These are phyloP conservation scores for Paralinhomoeus sp. DNA, from an alignment of 2,888 invertebrate genomes.

Conservation along the genomic window DNA sequence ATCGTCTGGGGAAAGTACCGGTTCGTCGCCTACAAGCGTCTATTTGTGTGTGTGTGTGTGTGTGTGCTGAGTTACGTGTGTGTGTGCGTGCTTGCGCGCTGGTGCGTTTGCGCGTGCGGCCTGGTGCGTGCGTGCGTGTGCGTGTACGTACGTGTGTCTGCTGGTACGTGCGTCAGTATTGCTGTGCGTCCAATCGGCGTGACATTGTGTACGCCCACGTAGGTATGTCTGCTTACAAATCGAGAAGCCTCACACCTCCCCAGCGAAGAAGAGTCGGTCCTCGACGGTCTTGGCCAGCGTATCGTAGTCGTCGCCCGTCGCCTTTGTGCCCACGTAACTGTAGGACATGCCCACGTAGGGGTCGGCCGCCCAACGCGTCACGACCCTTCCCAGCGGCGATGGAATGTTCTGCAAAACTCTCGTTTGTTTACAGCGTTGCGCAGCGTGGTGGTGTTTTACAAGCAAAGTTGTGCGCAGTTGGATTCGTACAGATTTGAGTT, in stretches of 20 bases:
- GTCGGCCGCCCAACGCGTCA: conserved; percentile 30
- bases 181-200: too few species aligned
- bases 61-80: not conserved
- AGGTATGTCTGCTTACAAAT: too few species aligned
- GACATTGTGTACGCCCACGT: too few species aligned
- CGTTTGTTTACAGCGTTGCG: too few species aligned
- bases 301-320: conserved; percentile 18
- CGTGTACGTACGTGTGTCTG: too few species aligned
- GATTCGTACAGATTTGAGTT: too few species aligned
- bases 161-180: too few species aligned
- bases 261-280: conserved; percentile 30
- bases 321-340: conserved; percentile 29
- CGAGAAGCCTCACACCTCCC: conserved; percentile 30
- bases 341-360: conserved; percentile 28
- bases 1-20: conserved; percentile 31
- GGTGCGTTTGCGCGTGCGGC: too few species aligned
- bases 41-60: not conserved
- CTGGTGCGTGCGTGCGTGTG: too few species aligned
- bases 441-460: too few species aligned
- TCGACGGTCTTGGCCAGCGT: conserved; percentile 26
- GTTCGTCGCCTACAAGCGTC: conserved; percentile 27
- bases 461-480: too few species aligned
- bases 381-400: conserved; percentile 25
- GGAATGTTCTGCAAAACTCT: conserved; percentile 26
- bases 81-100: not conserved